Evolutionary conservation across 2,797 vertebrate genomes (phyloP), one percentile per base, ranked within the genome.

Genomic region (Harpagifer antarcticus): DNA sequence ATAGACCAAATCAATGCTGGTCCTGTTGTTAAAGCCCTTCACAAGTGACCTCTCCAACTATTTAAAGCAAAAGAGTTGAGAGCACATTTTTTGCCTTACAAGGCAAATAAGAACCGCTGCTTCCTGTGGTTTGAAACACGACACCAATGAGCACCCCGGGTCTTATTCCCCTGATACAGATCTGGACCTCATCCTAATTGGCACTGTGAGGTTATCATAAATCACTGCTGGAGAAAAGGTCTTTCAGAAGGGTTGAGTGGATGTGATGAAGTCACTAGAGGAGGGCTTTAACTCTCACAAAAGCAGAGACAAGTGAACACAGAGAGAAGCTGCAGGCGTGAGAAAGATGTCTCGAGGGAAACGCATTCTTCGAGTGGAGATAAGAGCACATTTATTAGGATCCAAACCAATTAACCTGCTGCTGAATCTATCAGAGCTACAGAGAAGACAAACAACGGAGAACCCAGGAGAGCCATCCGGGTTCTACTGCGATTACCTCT

Each of bases 371-470:
- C 62, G 13, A 56, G 58, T 19, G 27, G 54, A 63, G 81, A 84
- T 75, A 87, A 81, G 78, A 63, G 27, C 72, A 81, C 79, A 90
- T 88, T 77, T 86, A 89, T 88, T 82, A 68, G 77, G 11, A 73
- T 89, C 66, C 54, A 69, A 84, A 79, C 62, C 78, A 88, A 91
- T 89, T 78, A 89, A 88, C 78, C 86, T 83, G 76, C 81, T 81
- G 74, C 75, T 71, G 61, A 74, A 84, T 78, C 64, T 74, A 76
- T 83, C 59, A 84, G 74, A 69, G 78, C 74, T 52, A 64, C 52
- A 67, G 76, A 78, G 71, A 3, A 54, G 77, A 69, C 37, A 86
- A 76, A 83, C 82, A 83, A 66, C 20, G 3, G 33, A 40, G 62
- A 62, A 31, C 65, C 80, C 78, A 43, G 12, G 68, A 79, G 69